Conservation (phyloP, 2,797 vertebrate genomes). For the Rhabdophis nuchalis region DNA sequence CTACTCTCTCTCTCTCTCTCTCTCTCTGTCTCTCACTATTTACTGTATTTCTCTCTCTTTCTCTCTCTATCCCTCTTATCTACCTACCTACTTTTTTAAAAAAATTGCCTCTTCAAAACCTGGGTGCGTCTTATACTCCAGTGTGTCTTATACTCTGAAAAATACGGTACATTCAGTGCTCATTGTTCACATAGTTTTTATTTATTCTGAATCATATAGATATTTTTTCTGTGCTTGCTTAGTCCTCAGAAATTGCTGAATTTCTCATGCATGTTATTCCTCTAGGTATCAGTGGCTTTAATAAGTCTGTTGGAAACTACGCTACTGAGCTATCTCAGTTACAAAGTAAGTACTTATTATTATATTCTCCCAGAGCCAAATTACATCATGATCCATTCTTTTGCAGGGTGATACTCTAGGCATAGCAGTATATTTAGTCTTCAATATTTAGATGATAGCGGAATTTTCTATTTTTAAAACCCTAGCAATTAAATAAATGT, state of each 20-base stretch:
- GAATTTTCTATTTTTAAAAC: not conserved
- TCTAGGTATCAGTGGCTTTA: conserved; percentile 79
- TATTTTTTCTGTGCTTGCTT: conserved; percentile 2
- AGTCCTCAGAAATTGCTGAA: not conserved
- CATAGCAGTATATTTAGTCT: not conserved
- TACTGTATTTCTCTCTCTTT: no score
- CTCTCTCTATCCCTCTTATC: no score
- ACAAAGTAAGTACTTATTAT: conserved; percentile 74
- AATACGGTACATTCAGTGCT: not conserved
- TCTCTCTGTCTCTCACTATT: no score
- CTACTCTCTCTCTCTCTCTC: no score
- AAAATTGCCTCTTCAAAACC: no score
- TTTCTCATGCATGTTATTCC: conserved; percentile 24
- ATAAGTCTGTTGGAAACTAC: conserved; percentile 82
- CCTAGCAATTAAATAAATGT: not conserved
- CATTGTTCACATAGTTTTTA: not conserved
- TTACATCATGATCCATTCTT: not conserved
- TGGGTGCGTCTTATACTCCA: no score
- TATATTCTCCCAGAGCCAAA: not conserved
- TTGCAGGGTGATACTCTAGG: not conserved
- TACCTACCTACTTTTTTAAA: no score
- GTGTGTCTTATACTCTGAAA: no score
- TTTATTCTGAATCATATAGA: conserved; percentile 10
- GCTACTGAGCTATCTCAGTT: conserved; percentile 81
- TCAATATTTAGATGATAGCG: not conserved